These are phyloP conservation scores for Schizopygopsis malacanthus DNA, from an alignment of 2,797 vertebrate species.

Conservation along the genomic window DNA sequence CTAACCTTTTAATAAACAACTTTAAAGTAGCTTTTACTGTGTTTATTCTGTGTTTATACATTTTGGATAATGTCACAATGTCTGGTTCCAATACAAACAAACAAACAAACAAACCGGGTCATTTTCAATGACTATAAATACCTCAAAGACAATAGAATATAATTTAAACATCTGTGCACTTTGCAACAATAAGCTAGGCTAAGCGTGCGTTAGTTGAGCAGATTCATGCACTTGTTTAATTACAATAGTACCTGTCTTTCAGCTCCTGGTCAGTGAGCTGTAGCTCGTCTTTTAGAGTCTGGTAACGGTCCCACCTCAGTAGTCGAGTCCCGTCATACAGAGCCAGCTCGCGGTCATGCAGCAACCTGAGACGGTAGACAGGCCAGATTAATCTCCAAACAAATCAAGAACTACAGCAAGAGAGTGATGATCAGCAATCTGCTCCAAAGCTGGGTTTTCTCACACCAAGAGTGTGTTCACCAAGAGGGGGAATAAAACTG, in stretches of 20 bases:
- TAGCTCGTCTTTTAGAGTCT: slow-evolving; percentile 84
- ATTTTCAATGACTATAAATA: too few relatives aligned
- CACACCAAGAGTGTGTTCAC: not conserved
- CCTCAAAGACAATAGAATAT: not conserved
- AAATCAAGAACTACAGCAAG: not conserved
- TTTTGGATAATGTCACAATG: not conserved
- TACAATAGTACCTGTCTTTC: slow-evolving; percentile 81
- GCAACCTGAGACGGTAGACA: slow-evolving; percentile 77
- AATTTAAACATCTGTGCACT: not conserved
- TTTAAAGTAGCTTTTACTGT: not conserved
- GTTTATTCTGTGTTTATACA: not conserved
- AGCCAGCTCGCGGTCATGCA: slow-evolving; percentile 93
- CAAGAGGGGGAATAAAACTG: too few relatives aligned
- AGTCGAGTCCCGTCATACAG: slow-evolving; percentile 92
- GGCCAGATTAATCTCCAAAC: slow-evolving; percentile 7
- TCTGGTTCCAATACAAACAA: not conserved
- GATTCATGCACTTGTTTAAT: not conserved
- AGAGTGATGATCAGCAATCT: not conserved
- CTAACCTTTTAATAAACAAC: not conserved
- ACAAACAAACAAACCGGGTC: not conserved
- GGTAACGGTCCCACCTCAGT: slow-evolving; percentile 89
- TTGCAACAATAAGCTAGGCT: not conserved
- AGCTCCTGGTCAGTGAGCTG: slow-evolving; percentile 86
- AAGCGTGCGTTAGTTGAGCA: not conserved
- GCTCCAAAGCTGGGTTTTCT: not conserved